Percentiles rank a stretch among this genome's conserved stretches.
Conservation (phyloP, 2,113 vertebrate genomes). For the Urocolius indicus region DNA sequence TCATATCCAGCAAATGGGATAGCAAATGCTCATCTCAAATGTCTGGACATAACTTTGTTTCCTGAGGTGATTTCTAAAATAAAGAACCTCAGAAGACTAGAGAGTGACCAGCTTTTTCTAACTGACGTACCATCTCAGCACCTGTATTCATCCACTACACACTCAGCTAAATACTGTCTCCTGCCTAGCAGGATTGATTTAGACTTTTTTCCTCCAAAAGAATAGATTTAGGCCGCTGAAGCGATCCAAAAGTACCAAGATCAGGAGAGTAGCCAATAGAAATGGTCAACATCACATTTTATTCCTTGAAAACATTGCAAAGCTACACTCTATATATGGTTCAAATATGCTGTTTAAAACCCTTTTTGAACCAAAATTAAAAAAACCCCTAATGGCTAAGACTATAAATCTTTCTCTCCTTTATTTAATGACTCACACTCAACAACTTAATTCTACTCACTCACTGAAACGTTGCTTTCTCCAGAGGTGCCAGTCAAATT, state of each 20-base stretch:
- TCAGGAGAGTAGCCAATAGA: accelerated
- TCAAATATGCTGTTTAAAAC: background rate
- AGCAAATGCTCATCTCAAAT: background rate
- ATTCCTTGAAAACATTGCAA: background rate
- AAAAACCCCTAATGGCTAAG: background rate
- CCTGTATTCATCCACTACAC: background rate
- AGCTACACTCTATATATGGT: background rate
- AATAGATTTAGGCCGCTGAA: background rate
- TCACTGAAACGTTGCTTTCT: background rate
- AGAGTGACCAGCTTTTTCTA: background rate
- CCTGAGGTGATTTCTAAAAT: background rate
- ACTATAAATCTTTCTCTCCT: background rate
- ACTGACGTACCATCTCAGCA: background rate
- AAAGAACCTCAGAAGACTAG: background rate
- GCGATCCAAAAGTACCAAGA: background rate
- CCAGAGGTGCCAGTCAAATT: background rate
- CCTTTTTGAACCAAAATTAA: background rate
- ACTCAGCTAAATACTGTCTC: background rate
- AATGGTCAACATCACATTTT: background rate
- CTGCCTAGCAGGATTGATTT: background rate
- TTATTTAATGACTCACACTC: background rate
- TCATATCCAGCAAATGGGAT: accelerated
- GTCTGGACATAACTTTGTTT: background rate
- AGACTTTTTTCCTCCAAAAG: background rate
- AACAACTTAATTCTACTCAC: background rate